Base-by-base conservation (phyloP, 2,797 vertebrate species). In the Tragopan temminckii region DNA sequence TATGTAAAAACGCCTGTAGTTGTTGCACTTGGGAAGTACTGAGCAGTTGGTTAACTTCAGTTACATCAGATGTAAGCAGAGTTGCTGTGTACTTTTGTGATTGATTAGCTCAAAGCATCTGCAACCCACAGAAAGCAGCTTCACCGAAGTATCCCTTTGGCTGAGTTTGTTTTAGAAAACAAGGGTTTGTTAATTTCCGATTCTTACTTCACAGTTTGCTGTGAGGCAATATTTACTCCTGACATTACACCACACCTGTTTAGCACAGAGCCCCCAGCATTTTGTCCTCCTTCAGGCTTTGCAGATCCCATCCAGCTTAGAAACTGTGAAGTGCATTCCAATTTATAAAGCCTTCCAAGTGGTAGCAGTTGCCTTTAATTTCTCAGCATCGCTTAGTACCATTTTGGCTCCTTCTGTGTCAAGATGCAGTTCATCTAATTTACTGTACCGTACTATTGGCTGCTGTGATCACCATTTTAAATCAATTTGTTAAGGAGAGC, bases 1-100 rank as follows among this genome's bases (percentile, higher is more conserved):
- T 42, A 1, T 7, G 2, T 8, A 13, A 29, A 42, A 46, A 19
- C 20, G 21, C 27, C n/a, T 4, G 0, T 9, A 33, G 25, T 5
- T 20, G 25, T 7, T 23, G 5, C 3, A 4, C 3, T 2, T 7
- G 48, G 48, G 16, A 38, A 12, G 15, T 5, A 4, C 25, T 11
- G 14, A n/a, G 7, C 21, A 19, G 25, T 23, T 12, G 23, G 25
- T 36, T 21, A 7, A 17, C 57, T 57, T 23, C 48, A 55, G 43
- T 16, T 36, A 5, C 24, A 36, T 45, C 46, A 77, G 29, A 27
- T 36, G 35, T 33, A 18, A 85, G 43, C 36, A 11, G 11, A 8
- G 8, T 19, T 64, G 31, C 72, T 70, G 40, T 24, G 43, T 42
- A 8, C 21, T 43, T 29, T 2, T 12, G n/a, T 14, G 38, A 23